Evolutionary conservation across 2,113 vertebrate species (phyloP).

Genomic region (Formicarius rufipectus): DNA sequence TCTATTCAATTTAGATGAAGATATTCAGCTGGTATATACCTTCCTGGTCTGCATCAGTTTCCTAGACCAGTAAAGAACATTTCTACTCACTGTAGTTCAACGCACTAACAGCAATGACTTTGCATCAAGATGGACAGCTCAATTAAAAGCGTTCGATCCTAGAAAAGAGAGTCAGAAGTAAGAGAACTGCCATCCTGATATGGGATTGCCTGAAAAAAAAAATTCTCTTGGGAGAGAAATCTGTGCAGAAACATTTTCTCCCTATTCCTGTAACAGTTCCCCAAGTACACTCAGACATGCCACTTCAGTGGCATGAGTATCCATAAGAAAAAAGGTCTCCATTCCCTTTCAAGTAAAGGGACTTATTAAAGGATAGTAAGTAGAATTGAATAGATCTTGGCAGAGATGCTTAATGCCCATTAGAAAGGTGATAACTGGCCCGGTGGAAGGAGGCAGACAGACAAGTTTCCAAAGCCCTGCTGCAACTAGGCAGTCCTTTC

Average conservation of each 20-base stretch:
- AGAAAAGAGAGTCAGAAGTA: background rate
- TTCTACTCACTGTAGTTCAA: background rate
- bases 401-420: background rate
- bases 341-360: background rate
- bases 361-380: background rate
- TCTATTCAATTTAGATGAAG: background rate
- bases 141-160: background rate
- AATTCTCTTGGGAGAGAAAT: background rate
- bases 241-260: background rate
- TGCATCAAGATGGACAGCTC: background rate
- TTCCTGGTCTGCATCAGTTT: background rate
- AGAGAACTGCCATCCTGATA: background rate
- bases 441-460: background rate
- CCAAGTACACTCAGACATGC: background rate
- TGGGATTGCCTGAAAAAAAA: background rate
- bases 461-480: background rate
- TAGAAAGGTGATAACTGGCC: background rate
- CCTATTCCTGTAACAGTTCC: background rate
- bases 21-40: background rate
- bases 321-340: background rate
- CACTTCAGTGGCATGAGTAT: background rate
- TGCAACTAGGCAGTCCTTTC: background rate
- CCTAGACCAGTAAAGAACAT: background rate
- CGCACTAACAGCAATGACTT: background rate
- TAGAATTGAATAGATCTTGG: background rate